Evolutionary conservation across 2,888 invertebrate species (phyloP).

Genomic region (Lasioglossum zephyrum): DNA sequence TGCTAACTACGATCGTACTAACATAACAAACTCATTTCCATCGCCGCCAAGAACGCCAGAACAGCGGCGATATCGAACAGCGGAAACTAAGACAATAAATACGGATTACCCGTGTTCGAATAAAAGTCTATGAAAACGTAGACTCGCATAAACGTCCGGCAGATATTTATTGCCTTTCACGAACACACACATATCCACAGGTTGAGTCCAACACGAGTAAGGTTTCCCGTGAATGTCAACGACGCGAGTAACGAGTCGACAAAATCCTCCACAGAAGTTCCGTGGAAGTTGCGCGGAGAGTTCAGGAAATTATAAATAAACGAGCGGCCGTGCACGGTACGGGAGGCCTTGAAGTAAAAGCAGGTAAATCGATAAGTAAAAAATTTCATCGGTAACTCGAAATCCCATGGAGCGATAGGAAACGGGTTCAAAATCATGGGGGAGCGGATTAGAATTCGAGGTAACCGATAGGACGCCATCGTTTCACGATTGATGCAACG

Average conservation of each 20-base stretch:
- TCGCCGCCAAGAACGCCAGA: neutral
- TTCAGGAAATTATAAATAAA: slow-evolving; percentile 61
- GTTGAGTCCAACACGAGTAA: neutral
- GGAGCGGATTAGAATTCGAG: neutral
- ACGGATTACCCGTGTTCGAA: neutral
- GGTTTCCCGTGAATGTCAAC: slow-evolving; percentile 16
- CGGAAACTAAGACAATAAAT: neutral
- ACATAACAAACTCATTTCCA: neutral
- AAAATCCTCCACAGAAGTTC: slow-evolving; percentile 22
- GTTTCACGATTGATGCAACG: slow-evolving; percentile 4
- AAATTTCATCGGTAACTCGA: slow-evolving; percentile 42
- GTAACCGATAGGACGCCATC: neutral
- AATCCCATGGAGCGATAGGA: neutral
- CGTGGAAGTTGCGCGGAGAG: slow-evolving; percentile 36
- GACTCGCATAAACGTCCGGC: neutral
- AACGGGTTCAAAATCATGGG: slow-evolving; percentile 24
- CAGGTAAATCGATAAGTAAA: slow-evolving; percentile 56
- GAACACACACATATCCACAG: neutral
- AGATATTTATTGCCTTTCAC: neutral
- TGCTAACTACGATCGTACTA: neutral
- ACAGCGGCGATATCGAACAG: neutral
- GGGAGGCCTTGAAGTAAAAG: slow-evolving; percentile 52
- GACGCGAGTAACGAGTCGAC: slow-evolving; percentile 15
- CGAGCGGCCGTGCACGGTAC: slow-evolving; percentile 32
- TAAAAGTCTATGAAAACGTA: slow-evolving; percentile 5